Conservation (phyloP, 2,113 vertebrate genomes). For the Tamias sibiricus region DNA sequence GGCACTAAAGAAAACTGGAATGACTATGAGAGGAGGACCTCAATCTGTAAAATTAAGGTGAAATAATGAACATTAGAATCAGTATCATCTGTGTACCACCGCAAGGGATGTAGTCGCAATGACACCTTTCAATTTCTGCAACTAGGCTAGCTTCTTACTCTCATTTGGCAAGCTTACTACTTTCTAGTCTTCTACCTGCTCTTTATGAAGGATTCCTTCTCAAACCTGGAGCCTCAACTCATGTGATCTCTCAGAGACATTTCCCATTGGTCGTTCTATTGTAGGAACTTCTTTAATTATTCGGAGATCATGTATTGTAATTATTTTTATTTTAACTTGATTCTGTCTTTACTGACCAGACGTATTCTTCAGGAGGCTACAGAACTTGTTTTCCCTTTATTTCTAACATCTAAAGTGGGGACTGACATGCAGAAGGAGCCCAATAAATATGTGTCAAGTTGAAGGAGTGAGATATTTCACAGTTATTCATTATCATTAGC, state of each 20-base stretch:
- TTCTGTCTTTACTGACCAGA: background rate
- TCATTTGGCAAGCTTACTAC: background rate
- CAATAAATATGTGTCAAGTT: background rate
- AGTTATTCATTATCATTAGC: too few relatives aligned
- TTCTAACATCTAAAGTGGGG: background rate
- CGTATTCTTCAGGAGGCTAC: background rate
- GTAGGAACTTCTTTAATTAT: background rate
- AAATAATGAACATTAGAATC: background rate
- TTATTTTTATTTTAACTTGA: background rate
- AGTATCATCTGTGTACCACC: background rate
- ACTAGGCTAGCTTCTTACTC: background rate
- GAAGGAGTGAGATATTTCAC: background rate
- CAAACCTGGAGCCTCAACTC: background rate
- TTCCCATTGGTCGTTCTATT: background rate
- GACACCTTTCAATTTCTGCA: background rate
- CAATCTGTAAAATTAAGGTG: background rate
- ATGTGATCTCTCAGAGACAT: background rate
- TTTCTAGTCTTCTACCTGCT: background rate
- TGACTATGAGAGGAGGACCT: background rate
- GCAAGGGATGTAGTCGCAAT: background rate
- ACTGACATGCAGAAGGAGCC: background rate
- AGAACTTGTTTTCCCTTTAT: background rate
- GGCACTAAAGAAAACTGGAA: background rate
- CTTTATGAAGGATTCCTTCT: background rate
- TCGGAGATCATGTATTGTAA: background rate